Conservation (phyloP, 2,797 vertebrate species). For the Xiphophorus birchmanni region DNA sequence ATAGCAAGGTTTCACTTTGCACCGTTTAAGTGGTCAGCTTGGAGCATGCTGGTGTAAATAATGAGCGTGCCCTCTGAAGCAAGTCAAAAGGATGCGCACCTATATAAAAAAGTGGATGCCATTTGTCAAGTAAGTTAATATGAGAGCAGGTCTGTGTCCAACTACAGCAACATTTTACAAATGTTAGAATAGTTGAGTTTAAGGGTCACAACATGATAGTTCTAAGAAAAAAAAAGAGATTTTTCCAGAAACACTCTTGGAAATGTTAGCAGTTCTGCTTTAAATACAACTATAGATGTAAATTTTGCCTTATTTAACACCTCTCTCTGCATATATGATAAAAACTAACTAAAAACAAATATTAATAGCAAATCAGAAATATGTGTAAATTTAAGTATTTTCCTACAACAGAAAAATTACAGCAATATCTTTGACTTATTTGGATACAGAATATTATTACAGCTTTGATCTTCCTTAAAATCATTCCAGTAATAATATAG, state of each 20-base stretch:
- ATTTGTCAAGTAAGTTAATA: constrained; percentile 12
- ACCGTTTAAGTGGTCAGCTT: constrained; percentile 25
- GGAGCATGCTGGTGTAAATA: constrained; percentile 40
- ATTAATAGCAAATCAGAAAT: neutral
- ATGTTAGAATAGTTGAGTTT: neutral
- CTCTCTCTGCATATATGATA: neutral
- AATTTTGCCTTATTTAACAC: neutral
- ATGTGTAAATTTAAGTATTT: neutral
- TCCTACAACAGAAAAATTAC: neutral
- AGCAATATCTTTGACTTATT: neutral
- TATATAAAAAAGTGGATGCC: constrained; percentile 24
- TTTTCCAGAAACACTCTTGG: neutral
- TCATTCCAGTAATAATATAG: neutral
- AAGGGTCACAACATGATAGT: neutral
- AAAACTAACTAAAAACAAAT: neutral
- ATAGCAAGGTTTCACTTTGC: constrained; percentile 22
- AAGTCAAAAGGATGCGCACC: constrained; percentile 22
- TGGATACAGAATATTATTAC: neutral
- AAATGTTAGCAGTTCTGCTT: neutral
- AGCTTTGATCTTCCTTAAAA: neutral
- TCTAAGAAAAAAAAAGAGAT: neutral
- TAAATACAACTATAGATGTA: neutral
- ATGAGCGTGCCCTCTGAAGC: constrained; percentile 27
- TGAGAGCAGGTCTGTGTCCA: neutral
- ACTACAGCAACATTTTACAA: neutral